Evolutionary conservation across 2,113 vertebrate genomes (phyloP).

Genomic region (Canis aureus): DNA sequence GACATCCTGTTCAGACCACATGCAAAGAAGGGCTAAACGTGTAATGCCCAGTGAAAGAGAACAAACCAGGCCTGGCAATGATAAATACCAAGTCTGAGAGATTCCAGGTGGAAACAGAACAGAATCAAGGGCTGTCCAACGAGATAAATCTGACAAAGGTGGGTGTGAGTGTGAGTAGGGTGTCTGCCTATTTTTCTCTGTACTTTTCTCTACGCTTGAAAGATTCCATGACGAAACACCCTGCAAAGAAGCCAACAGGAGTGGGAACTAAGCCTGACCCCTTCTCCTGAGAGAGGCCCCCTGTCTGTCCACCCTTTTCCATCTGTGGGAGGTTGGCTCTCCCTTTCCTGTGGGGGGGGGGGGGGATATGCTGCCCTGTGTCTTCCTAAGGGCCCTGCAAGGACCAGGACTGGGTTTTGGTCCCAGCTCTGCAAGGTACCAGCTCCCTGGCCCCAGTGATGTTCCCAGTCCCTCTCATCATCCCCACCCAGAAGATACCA

Average conservation of each 20-base stretch:
- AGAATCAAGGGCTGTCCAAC: fast-evolving
- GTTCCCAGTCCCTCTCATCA: fast-evolving
- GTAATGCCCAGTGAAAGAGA: neutral
- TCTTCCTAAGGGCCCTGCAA: neutral
- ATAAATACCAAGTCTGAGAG: fast-evolving
- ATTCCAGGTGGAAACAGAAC: neutral
- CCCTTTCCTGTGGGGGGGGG: too few relatives aligned
- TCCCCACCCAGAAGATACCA: neutral
- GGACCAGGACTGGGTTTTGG: too few relatives aligned
- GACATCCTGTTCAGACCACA: fast-evolving
- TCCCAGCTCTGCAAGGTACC: neutral
- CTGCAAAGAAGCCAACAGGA: neutral
- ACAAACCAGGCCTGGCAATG: fast-evolving
- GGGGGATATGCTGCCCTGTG: fast-evolving
- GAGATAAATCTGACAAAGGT: neutral
- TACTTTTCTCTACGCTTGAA: neutral
- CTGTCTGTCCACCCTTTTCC: fast-evolving
- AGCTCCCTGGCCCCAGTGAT: too few relatives aligned
- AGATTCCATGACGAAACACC: neutral
- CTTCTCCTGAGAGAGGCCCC: neutral
- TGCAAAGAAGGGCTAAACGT: fast-evolving
- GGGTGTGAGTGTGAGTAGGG: neutral
- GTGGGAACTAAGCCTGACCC: neutral
- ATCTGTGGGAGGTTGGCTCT: neutral
- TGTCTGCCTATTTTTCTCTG: fast-evolving